Conservation (phyloP, 2,888 invertebrate species). For the Chrysolina americana region DNA sequence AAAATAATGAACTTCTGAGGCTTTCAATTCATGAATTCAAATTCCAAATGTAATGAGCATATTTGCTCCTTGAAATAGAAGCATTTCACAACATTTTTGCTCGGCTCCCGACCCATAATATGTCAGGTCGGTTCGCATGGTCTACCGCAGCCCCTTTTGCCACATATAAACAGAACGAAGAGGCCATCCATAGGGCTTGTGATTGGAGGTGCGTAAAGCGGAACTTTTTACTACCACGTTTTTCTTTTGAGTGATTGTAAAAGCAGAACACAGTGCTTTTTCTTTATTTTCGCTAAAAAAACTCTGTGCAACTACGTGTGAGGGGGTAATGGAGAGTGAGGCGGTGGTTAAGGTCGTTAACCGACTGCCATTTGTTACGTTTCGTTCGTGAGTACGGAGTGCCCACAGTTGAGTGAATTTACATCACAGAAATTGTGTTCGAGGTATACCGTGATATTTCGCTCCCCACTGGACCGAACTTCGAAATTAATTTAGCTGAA, state of each 20-base stretch:
- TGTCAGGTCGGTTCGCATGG: not conserved
- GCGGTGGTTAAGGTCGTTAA: constrained; percentile 8
- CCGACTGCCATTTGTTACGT: constrained; percentile 14
- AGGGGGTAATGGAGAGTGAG: constrained; percentile 7
- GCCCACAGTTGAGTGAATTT: constrained; percentile 11
- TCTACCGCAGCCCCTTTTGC: not conserved
- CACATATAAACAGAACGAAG: not conserved
- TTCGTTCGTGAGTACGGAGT: constrained; percentile 14
- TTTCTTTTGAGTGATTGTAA: constrained; percentile 21
- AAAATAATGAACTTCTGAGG: too few species aligned
- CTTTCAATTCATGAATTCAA: too few species aligned
- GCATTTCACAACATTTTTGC: not conserved
- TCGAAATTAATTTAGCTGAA: not conserved
- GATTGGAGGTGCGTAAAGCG: constrained; percentile 24
- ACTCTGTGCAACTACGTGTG: constrained; percentile 15
- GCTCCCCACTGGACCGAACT: not conserved
- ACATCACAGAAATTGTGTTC: constrained; percentile 8
- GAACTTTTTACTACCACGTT: constrained; percentile 21
- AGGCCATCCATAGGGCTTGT: constrained; percentile 9
- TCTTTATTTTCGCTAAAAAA: constrained; percentile 21
- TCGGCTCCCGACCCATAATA: not conserved
- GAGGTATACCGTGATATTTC: not conserved
- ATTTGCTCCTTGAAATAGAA: too few species aligned
- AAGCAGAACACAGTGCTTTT: constrained; percentile 15
- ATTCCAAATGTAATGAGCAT: too few species aligned